Evolutionary conservation across 2,113 vertebrate species (phyloP).

Genomic region (Pandion haliaetus): DNA sequence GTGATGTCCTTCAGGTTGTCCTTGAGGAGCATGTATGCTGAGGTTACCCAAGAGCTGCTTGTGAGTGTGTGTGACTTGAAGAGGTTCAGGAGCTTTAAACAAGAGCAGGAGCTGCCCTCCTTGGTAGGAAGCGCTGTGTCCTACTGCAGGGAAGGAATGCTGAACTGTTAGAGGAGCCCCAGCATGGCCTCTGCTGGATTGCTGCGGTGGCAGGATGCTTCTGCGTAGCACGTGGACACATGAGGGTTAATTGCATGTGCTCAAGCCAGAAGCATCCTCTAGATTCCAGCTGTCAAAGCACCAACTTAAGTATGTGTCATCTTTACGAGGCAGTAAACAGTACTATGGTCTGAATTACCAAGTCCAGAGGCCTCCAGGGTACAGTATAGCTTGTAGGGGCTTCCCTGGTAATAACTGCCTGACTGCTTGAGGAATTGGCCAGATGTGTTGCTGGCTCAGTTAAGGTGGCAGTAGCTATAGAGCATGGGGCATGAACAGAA

Average conservation of each 20-base stretch:
- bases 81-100: background rate
- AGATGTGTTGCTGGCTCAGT: background rate
- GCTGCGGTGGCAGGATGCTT: background rate
- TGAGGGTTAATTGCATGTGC: background rate
- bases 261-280: background rate
- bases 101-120: background rate
- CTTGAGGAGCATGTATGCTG: background rate
- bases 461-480: background rate
- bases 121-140: background rate
- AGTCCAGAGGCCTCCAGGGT: background rate
- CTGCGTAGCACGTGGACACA: fast-evolving
- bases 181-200: background rate
- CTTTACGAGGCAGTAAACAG: background rate
- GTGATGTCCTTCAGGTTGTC: background rate
- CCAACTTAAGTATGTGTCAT: background rate
- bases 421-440: background rate
- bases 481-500: background rate
- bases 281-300: background rate
- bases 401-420: background rate
- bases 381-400: background rate
- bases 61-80: background rate
- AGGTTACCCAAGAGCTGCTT: background rate
- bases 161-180: background rate
- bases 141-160: background rate
- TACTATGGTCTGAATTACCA: background rate